Evolutionary conservation across 2,113 vertebrate genomes (phyloP).

Genomic region (Nothoprocta pentlandii): DNA sequence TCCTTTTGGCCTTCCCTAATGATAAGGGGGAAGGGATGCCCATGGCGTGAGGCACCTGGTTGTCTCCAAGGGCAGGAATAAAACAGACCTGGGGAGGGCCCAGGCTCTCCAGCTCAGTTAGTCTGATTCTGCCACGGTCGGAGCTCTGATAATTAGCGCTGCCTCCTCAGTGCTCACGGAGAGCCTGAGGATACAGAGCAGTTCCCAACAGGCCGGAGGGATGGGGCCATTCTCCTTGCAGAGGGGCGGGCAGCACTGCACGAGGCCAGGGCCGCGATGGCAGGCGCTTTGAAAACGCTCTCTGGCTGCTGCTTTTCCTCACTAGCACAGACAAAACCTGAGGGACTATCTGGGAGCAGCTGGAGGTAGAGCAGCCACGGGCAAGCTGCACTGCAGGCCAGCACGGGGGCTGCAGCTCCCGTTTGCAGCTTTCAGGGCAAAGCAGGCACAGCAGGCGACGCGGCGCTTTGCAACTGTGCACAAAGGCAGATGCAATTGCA

Average conservation of each 20-base stretch:
- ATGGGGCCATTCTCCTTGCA: background rate
- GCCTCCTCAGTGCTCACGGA: background rate
- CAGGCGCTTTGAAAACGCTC: background rate
- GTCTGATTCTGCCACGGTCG: background rate
- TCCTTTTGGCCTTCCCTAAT: background rate
- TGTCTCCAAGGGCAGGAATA: background rate
- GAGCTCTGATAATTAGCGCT: background rate
- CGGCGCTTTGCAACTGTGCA: background rate
- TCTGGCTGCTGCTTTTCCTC: background rate
- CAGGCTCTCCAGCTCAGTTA: background rate
- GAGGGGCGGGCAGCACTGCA: background rate
- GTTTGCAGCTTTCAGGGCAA: background rate
- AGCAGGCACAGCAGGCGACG: background rate
- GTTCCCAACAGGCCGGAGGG: background rate
- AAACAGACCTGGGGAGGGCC: background rate
- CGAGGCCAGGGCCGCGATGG: background rate
- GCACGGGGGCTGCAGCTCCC: background rate
- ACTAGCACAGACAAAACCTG: background rate
- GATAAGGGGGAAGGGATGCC: background rate
- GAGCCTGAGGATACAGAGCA: background rate
- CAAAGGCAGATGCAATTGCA: background rate
- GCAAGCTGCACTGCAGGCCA: background rate
- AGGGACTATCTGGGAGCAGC: constrained; percentile 3
- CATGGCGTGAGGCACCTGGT: background rate
- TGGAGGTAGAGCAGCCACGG: constrained; percentile 4